Base-by-base conservation (phyloP, 1,140 invertebrate species). In the Rhagoletis zephyria region DNA sequence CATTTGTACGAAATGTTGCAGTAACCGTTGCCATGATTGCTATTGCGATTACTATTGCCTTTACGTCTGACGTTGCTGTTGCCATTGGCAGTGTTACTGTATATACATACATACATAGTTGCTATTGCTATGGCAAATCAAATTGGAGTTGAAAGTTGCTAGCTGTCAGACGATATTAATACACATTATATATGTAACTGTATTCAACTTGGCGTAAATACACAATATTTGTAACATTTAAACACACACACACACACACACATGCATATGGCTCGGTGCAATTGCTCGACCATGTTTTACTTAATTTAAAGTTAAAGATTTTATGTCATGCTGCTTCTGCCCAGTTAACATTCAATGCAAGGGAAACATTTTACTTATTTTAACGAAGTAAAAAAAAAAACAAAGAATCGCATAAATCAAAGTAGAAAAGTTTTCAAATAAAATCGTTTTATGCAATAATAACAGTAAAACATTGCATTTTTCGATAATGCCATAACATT, bases 101-200 rank as follows among this genome's bases (percentile, higher is more conserved):
- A 30, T n/a, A n/a, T n/a, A n/a, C n/a, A n/a, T n/a, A n/a, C n/a
- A n/a, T n/a, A n/a, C n/a, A n/a, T 30, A 30, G 51, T 56, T 56
- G 10, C 51, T 56, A n/a, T 56, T 56, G 74, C 19, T 81, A 40
- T 81, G 10, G 42, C 67, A 74, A 74, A 81, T 81, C 48, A 48
- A 81, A 81, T 81, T 81, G 67, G 40, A 74, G 67, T 74, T 74
- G 42, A 74, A 40, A 74, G 40, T 48, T 40, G 48, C 16, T 74
- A 74, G 67, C 67, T 48, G 67, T 42, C 40, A 42, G 64, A 67
- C 40, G 64, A 67, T 30, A 67, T 67, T 67, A 42, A 30, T 30
- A 67, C 64, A 67, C 64, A 40, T 67, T 67, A 30, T 67, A 30
- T 30, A 30, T 30, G 19, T 30, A 30, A 40, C 64, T 40, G 4